phyloP scores from a whole-genome alignment of 2,113 vertebrate genomes.

The Phaethornis superciliosus region DNA sequence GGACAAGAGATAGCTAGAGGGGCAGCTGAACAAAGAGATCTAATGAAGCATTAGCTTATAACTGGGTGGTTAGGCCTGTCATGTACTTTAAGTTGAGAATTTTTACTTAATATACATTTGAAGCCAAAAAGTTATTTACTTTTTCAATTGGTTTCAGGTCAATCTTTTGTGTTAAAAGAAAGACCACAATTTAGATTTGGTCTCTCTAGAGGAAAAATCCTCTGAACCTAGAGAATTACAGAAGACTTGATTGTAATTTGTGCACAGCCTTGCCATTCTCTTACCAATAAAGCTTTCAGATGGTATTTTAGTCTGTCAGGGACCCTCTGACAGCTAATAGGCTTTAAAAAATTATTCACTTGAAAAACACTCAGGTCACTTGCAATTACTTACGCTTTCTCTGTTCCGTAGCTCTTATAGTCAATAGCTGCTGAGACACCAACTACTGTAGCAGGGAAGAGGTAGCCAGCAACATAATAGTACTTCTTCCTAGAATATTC shows the following conservation, averaged over 20 bases:
- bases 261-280: conserved; percentile 70
- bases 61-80: conserved; percentile 80
- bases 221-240: conserved; percentile 81
- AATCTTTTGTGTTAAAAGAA: conserved; percentile 78
- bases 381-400: conserved; percentile 91
- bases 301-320: conserved; percentile 78
- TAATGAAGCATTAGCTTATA: conserved; percentile 84
- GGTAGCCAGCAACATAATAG: conserved; percentile 96
- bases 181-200: conserved; percentile 77
- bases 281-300: conserved; percentile 80
- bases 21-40: conserved; percentile 79
- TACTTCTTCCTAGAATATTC: conserved; percentile 99
- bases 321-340: conserved; percentile 78
- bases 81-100: conserved; percentile 79
- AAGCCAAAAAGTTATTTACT: conserved; percentile 79
- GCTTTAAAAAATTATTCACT: conserved; percentile 81
- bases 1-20: conserved; percentile 80
- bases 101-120: conserved; percentile 76
- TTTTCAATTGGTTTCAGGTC: conserved; percentile 81
- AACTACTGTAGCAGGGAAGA: conserved; percentile 96
- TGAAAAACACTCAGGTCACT: conserved; percentile 80
- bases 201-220: conserved; percentile 69
- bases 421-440: conserved; percentile 96
- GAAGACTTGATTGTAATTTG: conserved; percentile 81
- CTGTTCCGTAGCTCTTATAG: conserved; percentile 95